Evolutionary conservation across 2,797 vertebrate genomes (phyloP), one percentile per base, ranked within the genome.

Genomic region (Apogon talboti): DNA sequence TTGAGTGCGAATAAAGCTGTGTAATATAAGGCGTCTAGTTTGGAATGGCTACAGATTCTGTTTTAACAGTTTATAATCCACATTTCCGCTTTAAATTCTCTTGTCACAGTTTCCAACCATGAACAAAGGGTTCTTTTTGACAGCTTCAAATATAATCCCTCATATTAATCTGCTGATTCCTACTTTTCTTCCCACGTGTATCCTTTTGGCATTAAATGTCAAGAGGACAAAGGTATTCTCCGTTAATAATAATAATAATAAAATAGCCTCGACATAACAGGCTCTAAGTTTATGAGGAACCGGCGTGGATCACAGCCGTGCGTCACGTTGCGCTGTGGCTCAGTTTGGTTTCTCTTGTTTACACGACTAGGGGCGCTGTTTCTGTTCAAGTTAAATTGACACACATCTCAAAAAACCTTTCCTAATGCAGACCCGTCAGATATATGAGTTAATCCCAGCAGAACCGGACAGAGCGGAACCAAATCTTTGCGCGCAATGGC

Each of bases 321-420:
- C 24, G 24, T 28, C 24, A 28, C 24, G 24, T 35, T 35, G 1
- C 33, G 33, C 9, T 10, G 1, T 10, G 3, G 33, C 33, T 35
- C 33, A 35, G 33, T 35, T 35, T 8, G 9, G 33, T 35, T 35
- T 35, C 33, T 10, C 7, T 10, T 10, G 33, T 35, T 35, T 43
- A 35, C 16, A 43, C 41, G 1, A 43, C 13, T 3, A 19, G 81
- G 43, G 86, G 86, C 82, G 78, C 82, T 84, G 78, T 80, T 68
- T 54, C 28, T 42, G 4, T 4, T 33, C 47, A 19, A 47, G 61
- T 55, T 18, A 55, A 68, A 60, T 43, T 28, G 3, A 50, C 13
- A 37, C 21, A 42, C 8, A 28, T 60, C 59, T 33, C 6, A 24
- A 18, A 18, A 57, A 65, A 71, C 15, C 24, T 44, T 14, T 13